These are phyloP conservation scores for Pandemis corylana DNA, from an alignment of 2,888 invertebrate genomes.

Conservation along the genomic window DNA sequence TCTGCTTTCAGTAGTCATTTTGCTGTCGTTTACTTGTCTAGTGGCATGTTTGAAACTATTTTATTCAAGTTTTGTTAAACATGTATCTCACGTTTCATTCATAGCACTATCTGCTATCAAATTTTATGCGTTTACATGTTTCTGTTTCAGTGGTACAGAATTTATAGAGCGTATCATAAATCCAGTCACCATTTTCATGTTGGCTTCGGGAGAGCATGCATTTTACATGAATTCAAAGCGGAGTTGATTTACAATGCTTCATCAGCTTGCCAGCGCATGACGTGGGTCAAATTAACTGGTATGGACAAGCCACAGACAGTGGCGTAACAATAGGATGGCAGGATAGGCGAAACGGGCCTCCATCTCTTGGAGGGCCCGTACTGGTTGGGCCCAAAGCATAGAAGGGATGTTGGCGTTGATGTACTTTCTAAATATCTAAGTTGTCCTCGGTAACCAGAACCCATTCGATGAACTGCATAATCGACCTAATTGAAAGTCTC, in stretches of 20 bases:
- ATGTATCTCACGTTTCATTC: background rate
- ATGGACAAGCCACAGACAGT: constrained; percentile 17
- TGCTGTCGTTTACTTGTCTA: no score
- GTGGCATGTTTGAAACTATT: no score
- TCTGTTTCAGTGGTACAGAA: constrained; percentile 6
- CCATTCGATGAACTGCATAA: no score
- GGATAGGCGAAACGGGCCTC: no score
- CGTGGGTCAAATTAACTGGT: constrained; percentile 14
- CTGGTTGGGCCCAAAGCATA: no score
- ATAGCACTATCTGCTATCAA: background rate
- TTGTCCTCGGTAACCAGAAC: no score
- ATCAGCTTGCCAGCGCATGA: constrained; percentile 18
- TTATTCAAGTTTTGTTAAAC: background rate
- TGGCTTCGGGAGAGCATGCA: constrained; percentile 30
- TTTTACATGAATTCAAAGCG: constrained; percentile 31
- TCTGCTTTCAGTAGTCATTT: no score
- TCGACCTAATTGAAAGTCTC: no score
- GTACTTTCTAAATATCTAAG: no score
- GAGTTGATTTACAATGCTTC: constrained; percentile 27
- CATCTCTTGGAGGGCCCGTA: no score
- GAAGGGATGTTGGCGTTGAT: no score
- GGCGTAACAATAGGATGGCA: no score
- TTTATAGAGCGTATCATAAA: constrained; percentile 27
- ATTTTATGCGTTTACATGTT: background rate
- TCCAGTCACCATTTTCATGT: constrained; percentile 15